A percentile compares a stretch with the other conserved stretches of the same genome.
These are phyloP conservation scores for Sphenopsis melanotis DNA, from an alignment of 2,797 vertebrate genomes.

Conservation along the genomic window DNA sequence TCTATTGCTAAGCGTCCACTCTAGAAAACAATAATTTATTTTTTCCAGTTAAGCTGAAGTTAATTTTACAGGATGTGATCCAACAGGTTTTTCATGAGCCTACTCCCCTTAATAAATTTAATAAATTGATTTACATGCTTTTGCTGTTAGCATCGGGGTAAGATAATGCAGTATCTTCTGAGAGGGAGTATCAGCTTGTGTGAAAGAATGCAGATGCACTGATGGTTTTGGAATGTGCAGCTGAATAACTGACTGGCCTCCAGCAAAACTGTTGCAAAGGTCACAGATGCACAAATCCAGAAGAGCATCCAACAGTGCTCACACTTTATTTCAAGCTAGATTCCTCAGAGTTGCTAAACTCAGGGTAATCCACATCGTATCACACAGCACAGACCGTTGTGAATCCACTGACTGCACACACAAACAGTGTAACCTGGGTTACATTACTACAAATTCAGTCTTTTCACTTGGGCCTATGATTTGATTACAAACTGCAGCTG, in stretches of 20 bases:
- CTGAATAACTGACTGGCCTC: background rate
- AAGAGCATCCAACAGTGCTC: background rate
- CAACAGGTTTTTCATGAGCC: background rate
- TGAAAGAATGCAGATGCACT: background rate
- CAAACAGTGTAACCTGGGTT: rapidly evolving
- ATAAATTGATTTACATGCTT: background rate
- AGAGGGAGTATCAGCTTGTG: background rate
- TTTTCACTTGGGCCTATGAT: background rate
- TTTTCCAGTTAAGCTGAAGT: background rate
- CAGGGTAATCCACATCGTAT: background rate
- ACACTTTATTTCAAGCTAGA: background rate
- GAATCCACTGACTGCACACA: background rate
- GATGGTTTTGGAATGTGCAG: background rate
- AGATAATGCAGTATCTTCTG: background rate
- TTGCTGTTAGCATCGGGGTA: background rate
- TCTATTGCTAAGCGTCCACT: background rate
- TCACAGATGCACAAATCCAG: background rate
- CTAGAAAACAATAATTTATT: background rate
- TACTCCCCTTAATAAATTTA: background rate
- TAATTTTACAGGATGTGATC: background rate
- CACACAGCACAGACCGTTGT: background rate
- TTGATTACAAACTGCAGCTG: conserved; percentile 7
- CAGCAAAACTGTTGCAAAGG: background rate
- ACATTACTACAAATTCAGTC: background rate
- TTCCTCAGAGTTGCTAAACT: background rate